phyloP scores from a whole-genome alignment of 2,797 vertebrate genomes.

The Sebastiscus albofasciatus region DNA sequence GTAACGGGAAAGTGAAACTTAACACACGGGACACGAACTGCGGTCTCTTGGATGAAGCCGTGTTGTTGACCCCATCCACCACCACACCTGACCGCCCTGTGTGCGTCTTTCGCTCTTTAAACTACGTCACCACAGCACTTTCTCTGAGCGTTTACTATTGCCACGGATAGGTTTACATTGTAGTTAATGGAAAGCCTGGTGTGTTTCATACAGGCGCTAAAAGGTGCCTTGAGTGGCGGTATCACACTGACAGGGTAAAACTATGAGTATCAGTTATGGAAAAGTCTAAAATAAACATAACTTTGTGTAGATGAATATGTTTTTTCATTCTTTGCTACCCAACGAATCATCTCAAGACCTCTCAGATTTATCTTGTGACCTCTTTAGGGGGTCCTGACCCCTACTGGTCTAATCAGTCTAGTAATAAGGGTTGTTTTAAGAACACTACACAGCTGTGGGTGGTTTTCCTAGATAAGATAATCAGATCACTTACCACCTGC shows the following conservation, averaged over 20 bases:
- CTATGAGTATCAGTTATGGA: not conserved
- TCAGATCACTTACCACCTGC: conserved; percentile 18
- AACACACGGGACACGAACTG: too few relatives aligned
- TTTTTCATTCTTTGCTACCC: not conserved
- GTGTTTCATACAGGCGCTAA: too few relatives aligned
- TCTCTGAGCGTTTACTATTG: too few relatives aligned
- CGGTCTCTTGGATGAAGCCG: too few relatives aligned
- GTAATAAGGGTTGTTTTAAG: not conserved
- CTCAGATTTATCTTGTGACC: not conserved
- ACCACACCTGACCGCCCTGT: too few relatives aligned
- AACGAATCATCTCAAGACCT: not conserved
- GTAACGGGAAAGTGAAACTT: too few relatives aligned
- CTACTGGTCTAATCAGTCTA: not conserved
- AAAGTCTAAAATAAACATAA: not conserved
- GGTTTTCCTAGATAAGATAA: conserved; percentile 41
- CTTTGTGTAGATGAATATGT: not conserved
- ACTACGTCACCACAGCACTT: too few relatives aligned
- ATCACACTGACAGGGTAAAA: not conserved
- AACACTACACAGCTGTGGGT: not conserved
- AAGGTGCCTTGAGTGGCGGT: too few relatives aligned
- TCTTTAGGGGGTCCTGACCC: not conserved
- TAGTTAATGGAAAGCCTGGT: too few relatives aligned
- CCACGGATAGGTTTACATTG: too few relatives aligned
- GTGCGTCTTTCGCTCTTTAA: too few relatives aligned
- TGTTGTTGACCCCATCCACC: too few relatives aligned